Conservation (phyloP, 2,113 vertebrate genomes). For the Calidris pugnax region DNA sequence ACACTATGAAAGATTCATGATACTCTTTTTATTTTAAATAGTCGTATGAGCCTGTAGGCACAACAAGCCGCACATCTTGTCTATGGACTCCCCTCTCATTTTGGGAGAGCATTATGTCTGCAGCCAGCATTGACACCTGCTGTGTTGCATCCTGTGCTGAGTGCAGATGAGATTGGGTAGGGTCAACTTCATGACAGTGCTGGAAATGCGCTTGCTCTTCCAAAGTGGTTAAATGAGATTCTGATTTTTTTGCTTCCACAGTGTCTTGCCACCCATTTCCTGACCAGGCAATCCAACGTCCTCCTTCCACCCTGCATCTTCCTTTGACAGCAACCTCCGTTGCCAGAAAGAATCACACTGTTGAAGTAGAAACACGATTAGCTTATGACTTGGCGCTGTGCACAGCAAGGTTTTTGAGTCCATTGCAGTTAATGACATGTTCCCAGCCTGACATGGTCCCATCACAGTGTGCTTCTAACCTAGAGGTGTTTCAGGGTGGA, state of each 20-base stretch:
- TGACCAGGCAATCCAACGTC: background rate
- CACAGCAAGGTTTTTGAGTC: background rate
- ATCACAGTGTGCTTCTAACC: background rate
- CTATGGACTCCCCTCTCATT: background rate
- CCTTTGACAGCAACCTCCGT: background rate
- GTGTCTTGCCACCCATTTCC: background rate
- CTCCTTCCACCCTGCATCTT: background rate
- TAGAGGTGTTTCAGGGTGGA: background rate
- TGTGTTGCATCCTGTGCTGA: background rate
- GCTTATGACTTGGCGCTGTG: accelerated
- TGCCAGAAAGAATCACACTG: accelerated
- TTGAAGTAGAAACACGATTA: background rate
- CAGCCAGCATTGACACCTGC: background rate
- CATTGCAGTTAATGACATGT: background rate
- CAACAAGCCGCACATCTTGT: background rate
- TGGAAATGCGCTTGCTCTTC: background rate
- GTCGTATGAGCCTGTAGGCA: background rate
- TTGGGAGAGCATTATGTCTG: background rate
- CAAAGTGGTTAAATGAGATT: background rate
- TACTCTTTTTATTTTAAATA: background rate
- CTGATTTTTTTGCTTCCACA: background rate
- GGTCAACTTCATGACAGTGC: background rate
- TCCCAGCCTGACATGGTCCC: accelerated
- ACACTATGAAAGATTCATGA: background rate
- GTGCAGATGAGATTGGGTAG: too few relatives aligned